Conservation (phyloP, 2,888 invertebrate species). For the Cephus spinipes region DNA sequence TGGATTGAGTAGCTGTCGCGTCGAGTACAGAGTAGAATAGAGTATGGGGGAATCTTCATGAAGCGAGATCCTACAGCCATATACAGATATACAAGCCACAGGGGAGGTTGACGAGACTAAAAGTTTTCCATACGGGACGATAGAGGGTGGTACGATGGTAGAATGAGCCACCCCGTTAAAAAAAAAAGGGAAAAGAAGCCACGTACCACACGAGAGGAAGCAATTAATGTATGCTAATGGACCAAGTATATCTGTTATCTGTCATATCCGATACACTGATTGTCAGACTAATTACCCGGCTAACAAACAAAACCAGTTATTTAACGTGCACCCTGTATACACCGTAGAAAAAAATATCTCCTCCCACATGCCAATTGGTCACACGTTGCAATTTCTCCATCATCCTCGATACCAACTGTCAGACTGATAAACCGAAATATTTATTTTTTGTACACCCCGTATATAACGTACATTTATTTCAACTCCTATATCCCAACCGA, state of each 20-base stretch:
- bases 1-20: constrained; percentile 29
- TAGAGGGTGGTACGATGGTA: constrained; percentile 25
- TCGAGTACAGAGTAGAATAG: constrained; percentile 6
- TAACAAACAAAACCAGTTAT: background rate
- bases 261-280: background rate
- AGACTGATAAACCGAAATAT: background rate
- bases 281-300: background rate
- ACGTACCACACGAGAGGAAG: constrained; percentile 34
- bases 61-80: background rate
- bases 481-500: background rate
- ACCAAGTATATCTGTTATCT: background rate
- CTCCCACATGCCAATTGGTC: background rate
- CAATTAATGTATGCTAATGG: constrained; percentile 54
- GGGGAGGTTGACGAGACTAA: background rate
- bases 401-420: background rate
- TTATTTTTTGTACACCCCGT: background rate
- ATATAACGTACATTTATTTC: background rate
- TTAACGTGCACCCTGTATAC: background rate
- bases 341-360: background rate
- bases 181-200: constrained; percentile 7
- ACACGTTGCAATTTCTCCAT: background rate
- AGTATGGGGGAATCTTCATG: background rate
- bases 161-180: constrained; percentile 11
- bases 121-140: background rate
- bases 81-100: background rate